Percentiles rank a stretch among this genome's conserved stretches.
phyloP scores from a whole-genome alignment of 1,140 invertebrate genomes.

The Chelonus insularis region DNA sequence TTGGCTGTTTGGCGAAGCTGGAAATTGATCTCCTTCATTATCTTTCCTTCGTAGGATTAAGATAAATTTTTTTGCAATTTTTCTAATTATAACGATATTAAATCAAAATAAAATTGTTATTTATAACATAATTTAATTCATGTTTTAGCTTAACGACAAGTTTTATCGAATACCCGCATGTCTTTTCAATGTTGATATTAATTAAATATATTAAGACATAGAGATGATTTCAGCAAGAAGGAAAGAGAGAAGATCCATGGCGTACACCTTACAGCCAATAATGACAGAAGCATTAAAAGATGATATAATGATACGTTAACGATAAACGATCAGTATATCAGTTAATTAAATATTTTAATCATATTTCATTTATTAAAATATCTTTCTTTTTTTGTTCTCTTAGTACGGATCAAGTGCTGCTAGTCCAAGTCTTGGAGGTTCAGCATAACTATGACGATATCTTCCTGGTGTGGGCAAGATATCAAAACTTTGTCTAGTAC shows the following conservation, averaged over 20 bases:
- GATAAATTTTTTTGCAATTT: slow-evolving; percentile 1
- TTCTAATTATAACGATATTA: not conserved
- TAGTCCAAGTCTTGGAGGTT: slow-evolving; percentile 59
- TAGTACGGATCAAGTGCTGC: slow-evolving; percentile 62
- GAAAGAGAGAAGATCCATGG: slow-evolving; percentile 4
- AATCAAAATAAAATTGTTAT: too few species aligned
- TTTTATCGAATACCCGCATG: slow-evolving; percentile 20
- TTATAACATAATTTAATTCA: too few species aligned
- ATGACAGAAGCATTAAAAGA: not conserved
- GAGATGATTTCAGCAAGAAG: not conserved
- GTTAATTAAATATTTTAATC: slow-evolving; percentile 42
- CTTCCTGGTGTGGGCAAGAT: slow-evolving; percentile 51
- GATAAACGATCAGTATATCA: slow-evolving; percentile 31
- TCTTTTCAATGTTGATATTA: too few species aligned
- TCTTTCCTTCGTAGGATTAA: not conserved
- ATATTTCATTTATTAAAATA: not conserved
- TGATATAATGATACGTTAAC: slow-evolving; percentile 30
- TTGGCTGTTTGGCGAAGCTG: slow-evolving; percentile 8
- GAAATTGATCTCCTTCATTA: slow-evolving; percentile 8
- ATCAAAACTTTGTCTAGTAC: slow-evolving; percentile 50
- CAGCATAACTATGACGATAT: slow-evolving; percentile 63
- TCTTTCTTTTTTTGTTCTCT: slow-evolving; percentile 26
- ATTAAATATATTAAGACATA: too few species aligned
- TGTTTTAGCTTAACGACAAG: too few species aligned
- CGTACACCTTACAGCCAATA: not conserved